These are phyloP conservation scores for Callyntrura guangdongensis DNA, from an alignment of 2,888 invertebrate genomes.

Conservation along the genomic window DNA sequence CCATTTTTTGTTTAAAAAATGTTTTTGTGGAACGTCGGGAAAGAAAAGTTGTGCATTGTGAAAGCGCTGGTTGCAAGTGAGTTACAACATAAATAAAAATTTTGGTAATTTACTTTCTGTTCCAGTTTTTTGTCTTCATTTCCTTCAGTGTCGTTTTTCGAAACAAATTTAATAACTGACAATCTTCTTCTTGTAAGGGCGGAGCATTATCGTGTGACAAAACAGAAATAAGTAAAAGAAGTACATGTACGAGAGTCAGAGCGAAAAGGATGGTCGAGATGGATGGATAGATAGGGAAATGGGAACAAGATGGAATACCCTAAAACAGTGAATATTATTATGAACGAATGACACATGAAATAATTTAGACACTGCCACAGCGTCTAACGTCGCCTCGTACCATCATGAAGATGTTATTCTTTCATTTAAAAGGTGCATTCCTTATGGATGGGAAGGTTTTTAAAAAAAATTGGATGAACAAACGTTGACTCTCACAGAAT, in stretches of 20 bases:
- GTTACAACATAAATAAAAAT: not conserved
- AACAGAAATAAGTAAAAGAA: not conserved
- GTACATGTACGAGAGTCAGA: too few relatives aligned
- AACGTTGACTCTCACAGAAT: not conserved
- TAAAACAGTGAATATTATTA: not conserved
- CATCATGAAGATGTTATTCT: too few relatives aligned
- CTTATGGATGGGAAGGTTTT: not conserved
- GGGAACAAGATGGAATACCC: not conserved
- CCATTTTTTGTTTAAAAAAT: too few relatives aligned
- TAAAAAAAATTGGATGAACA: not conserved
- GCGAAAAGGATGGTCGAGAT: too few relatives aligned
- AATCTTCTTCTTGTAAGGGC: not conserved
- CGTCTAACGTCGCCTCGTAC: not conserved
- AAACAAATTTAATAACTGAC: not conserved
- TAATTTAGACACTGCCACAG: not conserved
- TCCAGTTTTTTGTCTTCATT: not conserved
- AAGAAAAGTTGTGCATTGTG: too few relatives aligned
- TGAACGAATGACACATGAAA: constrained; percentile 11
- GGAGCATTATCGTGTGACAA: not conserved
- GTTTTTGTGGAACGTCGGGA: too few relatives aligned
- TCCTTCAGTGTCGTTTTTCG: not conserved
- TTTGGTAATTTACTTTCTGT: constrained; percentile 15
- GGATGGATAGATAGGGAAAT: too few relatives aligned
- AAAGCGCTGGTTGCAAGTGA: too few relatives aligned
- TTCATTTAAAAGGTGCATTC: too few relatives aligned